Base-by-base conservation (phyloP, 2,888 invertebrate species). In the Ectemnius cavifrons region DNA sequence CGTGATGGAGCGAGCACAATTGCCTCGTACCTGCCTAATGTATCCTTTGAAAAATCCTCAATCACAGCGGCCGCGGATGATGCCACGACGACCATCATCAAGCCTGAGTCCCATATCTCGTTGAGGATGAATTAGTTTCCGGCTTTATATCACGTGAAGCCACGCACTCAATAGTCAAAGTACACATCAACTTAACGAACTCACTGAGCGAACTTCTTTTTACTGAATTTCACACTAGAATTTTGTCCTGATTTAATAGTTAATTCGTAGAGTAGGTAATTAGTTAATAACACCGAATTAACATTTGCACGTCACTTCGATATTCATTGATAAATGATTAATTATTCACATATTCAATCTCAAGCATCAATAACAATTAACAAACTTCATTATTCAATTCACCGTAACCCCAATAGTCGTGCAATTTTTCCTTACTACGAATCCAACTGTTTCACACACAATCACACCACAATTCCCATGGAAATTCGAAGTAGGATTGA, bases 1-100 rank as follows among this genome's bases (percentile, higher is more conserved):
- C 37, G 6, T 37, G 37, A 37, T 37, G 37, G 8, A 37, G 37
- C 23, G 49, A 63, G 27, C 20, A 13, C 11, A 6, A 28, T 56
- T 56, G 28, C 14, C 11, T 47, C 70, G 66, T 89, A 91, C 91
- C 90, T 90, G 84, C 89, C 90, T 67, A 90, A 85, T 13, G 90
- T 90, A 70, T 91, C 91, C 84, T 86, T 90, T 16, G 89, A 87
- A 71, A 87, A 87, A 78, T 91, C 89, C 80, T 90, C 90, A 87
- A 89, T 78, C 58, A 88, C 86, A 27, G 89, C 79, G 18, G 87
- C 85, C 71, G 86, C 85, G 78, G 89, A 87, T 77, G 89, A 88
- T 66, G 87, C 84, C 75, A 86, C 87, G 73, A 88, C 87, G 81
- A 88, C 88, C 88, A 88, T 88, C 79, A 70, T 85, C 71, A 73